Base-by-base conservation (phyloP, 2,797 vertebrate species). In the Taenioides sp. region DNA sequence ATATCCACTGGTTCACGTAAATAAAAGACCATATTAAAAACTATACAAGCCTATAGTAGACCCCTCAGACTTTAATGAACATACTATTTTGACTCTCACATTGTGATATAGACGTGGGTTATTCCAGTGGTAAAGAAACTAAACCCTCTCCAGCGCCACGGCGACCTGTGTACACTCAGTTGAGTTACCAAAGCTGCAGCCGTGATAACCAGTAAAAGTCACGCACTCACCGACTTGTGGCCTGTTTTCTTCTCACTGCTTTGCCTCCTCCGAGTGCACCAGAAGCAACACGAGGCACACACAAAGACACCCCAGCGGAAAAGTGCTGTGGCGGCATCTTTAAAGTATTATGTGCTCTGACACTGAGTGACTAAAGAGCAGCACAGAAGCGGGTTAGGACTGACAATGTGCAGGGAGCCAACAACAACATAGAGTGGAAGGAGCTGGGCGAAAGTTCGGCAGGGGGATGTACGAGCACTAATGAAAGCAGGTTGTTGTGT, bases 241-340 rank as follows among this genome's bases (percentile, higher is more conserved):
- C 37, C 27, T 55, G 50, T 67, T 54, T 65, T 67, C n/a, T 43
- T 50, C 65, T 62, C 68, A 83, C 27, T 71, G 57, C 64, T 82
- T 80, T 79, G 66, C 75, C 37, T 70, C 76, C 80, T 66, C 20
- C 71, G 74, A 85, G 75, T 25, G 43, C 11, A 66, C 0, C 0
- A 49, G 43, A 25, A 68, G 59, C 25, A 7, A 43, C 7, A 27
- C 49, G 58, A 80, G 78, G 67, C 76, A 82, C 65, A 78, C 22
- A 63, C 65, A 83, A 65, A 85, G 69, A 31, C 61, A 66, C 50
- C n/a, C 27, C 63, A 76, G 75, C 78, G 50, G 69, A 63, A 82
- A 84, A 79, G 27, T 70, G 69, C 74, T 83, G 74, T 58, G 69
- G 22, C 69, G 74, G 75, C 72, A 74, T 79, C 74, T 82, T 84